Base-by-base conservation (phyloP, 2,797 vertebrate genomes). In the Avahi laniger region DNA sequence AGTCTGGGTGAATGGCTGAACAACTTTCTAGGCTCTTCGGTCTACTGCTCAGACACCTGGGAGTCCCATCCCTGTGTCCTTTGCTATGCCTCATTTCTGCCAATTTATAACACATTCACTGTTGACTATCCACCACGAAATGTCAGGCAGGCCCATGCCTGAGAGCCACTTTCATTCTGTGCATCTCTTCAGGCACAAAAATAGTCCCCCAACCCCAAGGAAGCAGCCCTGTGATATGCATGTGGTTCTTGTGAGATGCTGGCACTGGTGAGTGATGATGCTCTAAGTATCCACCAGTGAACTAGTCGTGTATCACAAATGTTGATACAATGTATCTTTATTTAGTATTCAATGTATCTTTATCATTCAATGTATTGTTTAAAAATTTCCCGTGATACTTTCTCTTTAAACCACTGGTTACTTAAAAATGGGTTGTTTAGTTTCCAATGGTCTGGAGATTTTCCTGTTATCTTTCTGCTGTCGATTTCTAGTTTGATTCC, bases 41-140 rank as follows among this genome's bases (percentile, higher is more conserved):
- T 96, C 94, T 94, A 17, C 30, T 81, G 48, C 90, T 85, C 91
- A 59, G 78, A 87, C 83, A 90, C 89, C 75, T 93, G 93, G 87
- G 81, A 89, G 59, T 93, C 22, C 90, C 67, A 22, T 10, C 24
- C 43, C 38, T 0, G 5, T 52, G 80, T 95, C 81, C 81, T 95
- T 48, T 28, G 46, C 63, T 41, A 79, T 65, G 63, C 14, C 54
- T 84, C 38, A 7, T 95, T 92, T 88, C 90, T 65, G n/a, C n/a
- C 81, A 65, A 73, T 7, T 43, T 63, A 11, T 8, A 63, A 85
- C 61, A 38, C 79, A 52, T 15, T 83, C 6, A 6, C 75, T 87
- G 43, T 91, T 82, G 52, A 90, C 89, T 43, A 89, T 30, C 70
- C 63, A 63, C 61, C 65, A 75, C 75, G 26, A 38, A 86, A 54